Base-by-base conservation (phyloP, 1,140 invertebrate species). In the Thalassaphorura encarpata region DNA sequence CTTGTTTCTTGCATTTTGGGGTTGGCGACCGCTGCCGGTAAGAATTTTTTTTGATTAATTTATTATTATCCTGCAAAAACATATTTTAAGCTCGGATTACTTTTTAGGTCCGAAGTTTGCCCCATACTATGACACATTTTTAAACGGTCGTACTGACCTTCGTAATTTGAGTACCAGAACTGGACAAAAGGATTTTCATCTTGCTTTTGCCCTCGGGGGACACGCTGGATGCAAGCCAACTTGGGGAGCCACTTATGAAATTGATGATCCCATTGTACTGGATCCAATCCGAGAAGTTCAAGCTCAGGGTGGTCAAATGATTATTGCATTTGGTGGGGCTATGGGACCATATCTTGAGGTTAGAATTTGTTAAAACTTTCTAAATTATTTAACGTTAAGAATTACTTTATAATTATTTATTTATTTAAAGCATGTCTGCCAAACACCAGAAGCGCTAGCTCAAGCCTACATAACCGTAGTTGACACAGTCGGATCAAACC, bases 321-420 rank as follows among this genome's bases (percentile, higher is more conserved):
- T 61, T 1, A 43, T 56, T 16, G 59, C 59, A 40, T 47, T 29
- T 3, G 46, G 65, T 48, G 65, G 63, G 15, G 62, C 62, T 4
- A 52, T 60, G n/a, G 62, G 64, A 24, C 65, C 65, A 31, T 66
- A 66, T 43, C n/a, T n/a, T n/a, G n/a, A n/a, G n/a, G n/a, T n/a
- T n/a, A n/a, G n/a, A n/a, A n/a, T n/a, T n/a, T n/a, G n/a, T n/a
- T n/a, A n/a, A n/a, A n/a, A n/a, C n/a, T n/a, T n/a, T n/a, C n/a
- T n/a, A n/a, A n/a, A n/a, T n/a, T n/a, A n/a, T n/a, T n/a, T n/a
- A n/a, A n/a, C n/a, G n/a, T n/a, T n/a, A n/a, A n/a, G n/a, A n/a
- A n/a, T n/a, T n/a, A n/a, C n/a, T n/a, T n/a, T n/a, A n/a, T n/a
- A n/a, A n/a, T n/a, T n/a, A n/a, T 52, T 65, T 24, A 65, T 66